Percentiles rank a stretch among this genome's conserved stretches.
These are phyloP conservation scores for Carpatolechia fugitivella DNA, from an alignment of 2,888 invertebrate genomes.

Conservation along the genomic window DNA sequence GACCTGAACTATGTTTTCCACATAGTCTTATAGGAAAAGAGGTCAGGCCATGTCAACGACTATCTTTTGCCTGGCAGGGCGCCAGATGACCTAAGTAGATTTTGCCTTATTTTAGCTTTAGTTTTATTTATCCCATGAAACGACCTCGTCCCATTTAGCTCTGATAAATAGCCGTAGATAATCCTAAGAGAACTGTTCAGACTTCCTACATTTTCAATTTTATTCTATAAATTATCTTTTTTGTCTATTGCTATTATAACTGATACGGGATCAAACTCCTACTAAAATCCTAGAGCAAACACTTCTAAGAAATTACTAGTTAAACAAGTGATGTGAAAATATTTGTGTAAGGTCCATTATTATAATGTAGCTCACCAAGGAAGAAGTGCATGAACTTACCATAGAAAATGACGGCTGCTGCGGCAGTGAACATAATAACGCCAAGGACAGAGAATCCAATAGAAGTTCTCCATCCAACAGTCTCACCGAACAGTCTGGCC, in stretches of 20 bases:
- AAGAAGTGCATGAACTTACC: conserved; percentile 42
- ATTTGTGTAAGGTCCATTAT: neutral
- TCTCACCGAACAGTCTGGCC: conserved; percentile 80
- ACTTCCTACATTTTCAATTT: too few species aligned
- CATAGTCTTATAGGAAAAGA: neutral
- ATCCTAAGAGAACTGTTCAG: too few species aligned
- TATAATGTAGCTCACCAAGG: neutral
- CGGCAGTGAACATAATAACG: conserved; percentile 81
- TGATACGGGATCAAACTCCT: too few species aligned
- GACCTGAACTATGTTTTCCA: neutral
- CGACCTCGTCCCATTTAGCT: neutral
- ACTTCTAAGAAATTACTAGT: neutral
- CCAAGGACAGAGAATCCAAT: conserved; percentile 81
- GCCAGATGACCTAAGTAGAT: conserved; percentile 1
- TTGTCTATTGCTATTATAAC: too few species aligned
- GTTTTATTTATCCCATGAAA: neutral
- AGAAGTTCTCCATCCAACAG: conserved; percentile 81
- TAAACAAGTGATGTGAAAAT: neutral
- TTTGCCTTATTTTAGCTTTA: neutral
- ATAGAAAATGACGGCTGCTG: conserved; percentile 82
- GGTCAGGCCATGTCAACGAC: conserved; percentile 3
- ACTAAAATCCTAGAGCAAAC: neutral
- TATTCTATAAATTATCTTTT: too few species aligned
- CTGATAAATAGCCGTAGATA: too few species aligned
- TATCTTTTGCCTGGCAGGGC: conserved; percentile 2